phyloP scores from a whole-genome alignment of 1,140 invertebrate species.

The Thaumatotibia leucotreta region DNA sequence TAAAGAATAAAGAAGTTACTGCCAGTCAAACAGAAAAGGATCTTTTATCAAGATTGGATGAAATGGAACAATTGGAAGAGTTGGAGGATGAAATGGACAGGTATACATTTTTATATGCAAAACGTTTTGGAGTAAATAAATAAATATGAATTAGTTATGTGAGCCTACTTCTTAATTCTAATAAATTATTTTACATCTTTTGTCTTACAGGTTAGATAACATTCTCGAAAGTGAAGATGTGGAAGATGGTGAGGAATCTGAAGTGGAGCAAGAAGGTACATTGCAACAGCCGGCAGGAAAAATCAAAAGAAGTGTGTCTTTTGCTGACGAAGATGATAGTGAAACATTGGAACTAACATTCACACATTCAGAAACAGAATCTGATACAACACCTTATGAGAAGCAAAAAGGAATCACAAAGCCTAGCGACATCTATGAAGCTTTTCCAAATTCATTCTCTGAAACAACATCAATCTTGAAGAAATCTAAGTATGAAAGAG shows the following conservation, averaged over 20 bases:
- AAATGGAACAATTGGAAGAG: conserved; percentile 78
- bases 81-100: conserved; percentile 76
- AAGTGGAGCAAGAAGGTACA: conserved; percentile 7
- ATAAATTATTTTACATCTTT: conserved; percentile 16
- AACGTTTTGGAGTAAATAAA: neutral
- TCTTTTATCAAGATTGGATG: conserved; percentile 72
- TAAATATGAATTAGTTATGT: too few species aligned
- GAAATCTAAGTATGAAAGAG: conserved; percentile 47
- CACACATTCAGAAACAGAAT: conserved; percentile 48
- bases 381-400: conserved; percentile 35
- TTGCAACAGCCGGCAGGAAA: conserved; percentile 15
- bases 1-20: conserved; percentile 57
- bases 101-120: conserved; percentile 30
- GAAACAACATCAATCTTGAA: conserved; percentile 65
- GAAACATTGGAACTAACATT: conserved; percentile 60
- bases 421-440: conserved; percentile 66
- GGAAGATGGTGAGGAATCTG: conserved; percentile 27
- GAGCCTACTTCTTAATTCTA: neutral
- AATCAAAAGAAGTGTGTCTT: conserved; percentile 53
- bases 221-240: conserved; percentile 42
- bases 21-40: conserved; percentile 68
- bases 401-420: conserved; percentile 46
- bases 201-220: conserved; percentile 51
- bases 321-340: conserved; percentile 59
- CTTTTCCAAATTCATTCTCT: conserved; percentile 40